phyloP scores from a whole-genome alignment of 64 coral and sea anemone species.

The Porites lutea region DNA sequence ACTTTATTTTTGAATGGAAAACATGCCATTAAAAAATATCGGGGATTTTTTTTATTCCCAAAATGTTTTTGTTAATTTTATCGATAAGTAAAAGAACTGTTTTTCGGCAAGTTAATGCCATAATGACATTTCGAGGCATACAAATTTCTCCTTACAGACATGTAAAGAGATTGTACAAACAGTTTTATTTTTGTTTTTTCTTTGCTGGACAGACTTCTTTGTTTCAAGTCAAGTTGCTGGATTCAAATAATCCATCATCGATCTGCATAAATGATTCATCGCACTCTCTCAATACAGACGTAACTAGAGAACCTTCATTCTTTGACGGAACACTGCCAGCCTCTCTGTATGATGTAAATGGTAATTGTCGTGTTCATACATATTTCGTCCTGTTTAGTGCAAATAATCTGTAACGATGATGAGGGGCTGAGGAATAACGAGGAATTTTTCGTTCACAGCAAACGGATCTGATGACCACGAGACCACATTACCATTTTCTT shows the following conservation, averaged over 20 bases:
- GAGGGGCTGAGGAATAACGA: not conserved
- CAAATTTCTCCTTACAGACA: too few relatives aligned
- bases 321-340: not conserved
- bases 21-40: too few relatives aligned
- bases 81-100: too few relatives aligned
- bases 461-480: too few relatives aligned
- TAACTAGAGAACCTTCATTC: not conserved
- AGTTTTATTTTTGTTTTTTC: too few relatives aligned
- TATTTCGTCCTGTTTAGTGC: not conserved
- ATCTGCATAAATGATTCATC: not conserved
- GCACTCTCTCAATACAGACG: not conserved
- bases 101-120: too few relatives aligned
- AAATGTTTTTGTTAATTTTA: too few relatives aligned
- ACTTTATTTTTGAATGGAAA: too few relatives aligned
- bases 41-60: too few relatives aligned
- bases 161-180: too few relatives aligned
- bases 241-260: not conserved
- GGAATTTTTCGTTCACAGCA: not conserved
- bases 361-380: not conserved
- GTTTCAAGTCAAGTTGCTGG: conserved; percentile 32
- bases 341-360: not conserved
- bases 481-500: too few relatives aligned
- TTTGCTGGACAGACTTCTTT: conserved; percentile 9
- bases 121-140: too few relatives aligned
- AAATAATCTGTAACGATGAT: not conserved